Evolutionary conservation across 1,140 invertebrate genomes (phyloP).

Genomic region (Anastrepha obliqua): DNA sequence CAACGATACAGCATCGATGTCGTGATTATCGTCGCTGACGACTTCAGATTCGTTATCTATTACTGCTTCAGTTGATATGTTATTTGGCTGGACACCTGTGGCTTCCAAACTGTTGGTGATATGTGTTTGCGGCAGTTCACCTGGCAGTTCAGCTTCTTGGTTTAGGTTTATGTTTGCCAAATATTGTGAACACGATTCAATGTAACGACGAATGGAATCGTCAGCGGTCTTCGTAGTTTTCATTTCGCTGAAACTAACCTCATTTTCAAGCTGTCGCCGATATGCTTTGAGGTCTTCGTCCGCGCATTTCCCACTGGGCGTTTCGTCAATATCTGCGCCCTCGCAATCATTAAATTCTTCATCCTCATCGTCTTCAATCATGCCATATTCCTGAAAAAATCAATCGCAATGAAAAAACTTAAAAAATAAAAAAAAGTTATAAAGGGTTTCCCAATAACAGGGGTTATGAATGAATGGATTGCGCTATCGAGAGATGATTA

Average conservation of each 20-base stretch:
- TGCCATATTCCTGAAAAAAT: slow-evolving; percentile 71
- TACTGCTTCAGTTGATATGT: neutral
- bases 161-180: slow-evolving; percentile 66
- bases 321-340: slow-evolving; percentile 55
- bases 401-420: neutral
- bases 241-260: slow-evolving; percentile 72
- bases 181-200: slow-evolving; percentile 71
- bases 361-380: slow-evolving; percentile 68
- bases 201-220: slow-evolving; percentile 71
- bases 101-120: neutral
- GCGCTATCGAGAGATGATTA: too few species aligned
- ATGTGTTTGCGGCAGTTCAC: neutral
- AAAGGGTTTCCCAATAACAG: too few species aligned
- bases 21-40: slow-evolving; percentile 6
- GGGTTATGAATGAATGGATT: too few species aligned
- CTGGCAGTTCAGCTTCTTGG: slow-evolving; percentile 57
- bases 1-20: slow-evolving; percentile 62
- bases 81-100: neutral
- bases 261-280: slow-evolving; percentile 75
- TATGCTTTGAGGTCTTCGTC: slow-evolving; percentile 76
- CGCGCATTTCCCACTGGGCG: slow-evolving; percentile 66
- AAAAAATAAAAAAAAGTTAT: too few species aligned
- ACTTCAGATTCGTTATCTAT: neutral
- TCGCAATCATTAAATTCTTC: slow-evolving; percentile 56
- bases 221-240: slow-evolving; percentile 64